Evolutionary conservation across 2,113 vertebrate genomes (phyloP).

Genomic region (Brienomyrus longianalis): DNA sequence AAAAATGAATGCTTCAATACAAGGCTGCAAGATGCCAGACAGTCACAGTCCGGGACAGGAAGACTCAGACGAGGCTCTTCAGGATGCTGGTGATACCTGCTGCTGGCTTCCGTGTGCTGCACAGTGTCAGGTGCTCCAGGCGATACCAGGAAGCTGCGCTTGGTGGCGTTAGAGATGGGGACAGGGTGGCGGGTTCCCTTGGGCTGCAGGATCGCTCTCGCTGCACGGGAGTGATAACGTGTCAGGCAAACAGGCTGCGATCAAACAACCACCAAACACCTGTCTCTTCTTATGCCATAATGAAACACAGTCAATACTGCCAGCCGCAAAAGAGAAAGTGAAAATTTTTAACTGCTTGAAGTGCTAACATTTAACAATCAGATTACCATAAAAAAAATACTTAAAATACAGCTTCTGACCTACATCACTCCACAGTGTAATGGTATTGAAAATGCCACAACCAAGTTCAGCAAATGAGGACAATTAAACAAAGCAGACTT

Average conservation of each 20-base stretch:
- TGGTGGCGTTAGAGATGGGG: constrained; percentile 77
- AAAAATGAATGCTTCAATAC: not conserved
- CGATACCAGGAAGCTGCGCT: constrained; percentile 74
- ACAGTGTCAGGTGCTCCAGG: constrained; percentile 55
- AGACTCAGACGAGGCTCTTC: constrained; percentile 53
- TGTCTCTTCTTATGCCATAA: not conserved
- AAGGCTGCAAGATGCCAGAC: not conserved
- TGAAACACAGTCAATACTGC: not conserved
- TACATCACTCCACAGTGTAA: not conserved
- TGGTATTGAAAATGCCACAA: not conserved
- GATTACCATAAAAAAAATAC: not conserved
- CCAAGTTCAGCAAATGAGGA: not conserved
- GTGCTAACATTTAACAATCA: not conserved
- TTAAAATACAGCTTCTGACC: not conserved
- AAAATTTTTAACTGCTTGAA: not conserved
- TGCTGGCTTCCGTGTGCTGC: constrained; percentile 62
- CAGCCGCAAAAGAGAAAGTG: not conserved
- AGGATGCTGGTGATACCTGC: constrained; percentile 73
- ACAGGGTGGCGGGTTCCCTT: constrained; percentile 69
- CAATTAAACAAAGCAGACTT: not conserved
- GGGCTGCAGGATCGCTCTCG: constrained; percentile 68
- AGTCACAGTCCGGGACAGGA: not conserved
- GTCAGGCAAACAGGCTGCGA: not conserved
- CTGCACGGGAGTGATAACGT: constrained; percentile 44
- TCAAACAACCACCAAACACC: not conserved